These are phyloP conservation scores for Tridacna gigas DNA, from an alignment of 2,888 invertebrate species.

Conservation along the genomic window DNA sequence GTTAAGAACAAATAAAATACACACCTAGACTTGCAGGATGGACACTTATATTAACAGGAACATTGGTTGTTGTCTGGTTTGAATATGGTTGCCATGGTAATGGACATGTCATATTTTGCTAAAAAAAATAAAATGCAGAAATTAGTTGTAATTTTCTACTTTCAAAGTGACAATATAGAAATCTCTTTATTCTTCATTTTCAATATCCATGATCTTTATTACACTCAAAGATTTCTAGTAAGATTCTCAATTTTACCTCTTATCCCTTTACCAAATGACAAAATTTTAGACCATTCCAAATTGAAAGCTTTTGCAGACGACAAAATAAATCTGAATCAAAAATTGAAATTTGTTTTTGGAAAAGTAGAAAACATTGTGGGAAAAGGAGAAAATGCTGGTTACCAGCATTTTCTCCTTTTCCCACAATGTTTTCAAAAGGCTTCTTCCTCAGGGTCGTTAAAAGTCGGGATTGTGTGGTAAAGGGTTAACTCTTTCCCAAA, in stretches of 20 bases:
- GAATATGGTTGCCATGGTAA: constrained; percentile 52
- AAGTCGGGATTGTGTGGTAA: neutral
- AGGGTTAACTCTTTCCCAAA: no score
- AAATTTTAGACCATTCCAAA: no score
- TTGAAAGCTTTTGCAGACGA: no score
- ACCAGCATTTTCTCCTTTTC: neutral
- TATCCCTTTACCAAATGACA: no score
- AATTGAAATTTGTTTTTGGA: no score
- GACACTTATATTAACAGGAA: constrained; percentile 39
- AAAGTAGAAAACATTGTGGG: neutral
- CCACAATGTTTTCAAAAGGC: neutral
- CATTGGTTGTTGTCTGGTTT: constrained; percentile 13
- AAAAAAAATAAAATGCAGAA: neutral
- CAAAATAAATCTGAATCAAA: no score
- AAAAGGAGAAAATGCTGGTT: neutral
- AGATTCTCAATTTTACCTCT: no score
- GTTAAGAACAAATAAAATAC: constrained; percentile 1
- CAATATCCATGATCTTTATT: no score
- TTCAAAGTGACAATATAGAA: no score
- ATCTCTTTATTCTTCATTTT: no score
- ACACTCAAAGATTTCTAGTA: no score
- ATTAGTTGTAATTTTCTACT: no score
- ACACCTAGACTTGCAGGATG: constrained; percentile 65
- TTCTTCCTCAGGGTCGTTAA: neutral
- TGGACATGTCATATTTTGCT: constrained; percentile 43